Evolutionary conservation across 2,113 vertebrate genomes (phyloP), one percentile per base, ranked within the genome.

Genomic region (Malurus alboscapulatus): DNA sequence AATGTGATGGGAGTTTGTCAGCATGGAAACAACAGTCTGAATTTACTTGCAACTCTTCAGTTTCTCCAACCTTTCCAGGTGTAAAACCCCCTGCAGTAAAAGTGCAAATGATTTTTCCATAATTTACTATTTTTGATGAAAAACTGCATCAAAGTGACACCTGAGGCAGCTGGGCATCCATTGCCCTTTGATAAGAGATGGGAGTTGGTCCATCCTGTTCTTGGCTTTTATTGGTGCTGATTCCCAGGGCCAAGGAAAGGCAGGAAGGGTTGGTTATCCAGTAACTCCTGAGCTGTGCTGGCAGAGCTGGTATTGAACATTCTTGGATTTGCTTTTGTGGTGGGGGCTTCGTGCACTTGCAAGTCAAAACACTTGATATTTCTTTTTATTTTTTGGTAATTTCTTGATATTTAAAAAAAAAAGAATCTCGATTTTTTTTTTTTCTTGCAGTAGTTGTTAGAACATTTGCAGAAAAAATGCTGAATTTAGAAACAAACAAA

Each of bases 101-200:
- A 73, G 77, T 65, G 79, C 62, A 50, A 11, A 51, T 2, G 6
- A 40, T 83, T 91, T 88, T 88, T 90, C 29, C 67, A 42, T 77
- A 86, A 85, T 73, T 93, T 40, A 69, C 55, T 76, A 3, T 42
- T 85, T 95, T 66, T 83, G 45, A 66, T 91, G 67, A 73, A 83
- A 95, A 93, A 85, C 34, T 5, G 0, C 25, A 85, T 48, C 26
- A 29, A 65, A 93, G 75, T 30, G 50, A 22, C 51, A 69, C 82
- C 72, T 21, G 57, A 90, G 94, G 79, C 68, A 66, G 14, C 38
- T 38, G 38, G 4, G 32, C 51, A 69, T 85, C 62, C 62, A 73
- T 66, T 54, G 53, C 17, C 38, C 45, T 87, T 79, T 77, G 83
- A 34, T 58, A 91, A 68, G 57, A 88, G 89, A 71, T 71, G 90